phyloP scores from a whole-genome alignment of 2,797 vertebrate species.

The Gymnopithys bicolor region DNA sequence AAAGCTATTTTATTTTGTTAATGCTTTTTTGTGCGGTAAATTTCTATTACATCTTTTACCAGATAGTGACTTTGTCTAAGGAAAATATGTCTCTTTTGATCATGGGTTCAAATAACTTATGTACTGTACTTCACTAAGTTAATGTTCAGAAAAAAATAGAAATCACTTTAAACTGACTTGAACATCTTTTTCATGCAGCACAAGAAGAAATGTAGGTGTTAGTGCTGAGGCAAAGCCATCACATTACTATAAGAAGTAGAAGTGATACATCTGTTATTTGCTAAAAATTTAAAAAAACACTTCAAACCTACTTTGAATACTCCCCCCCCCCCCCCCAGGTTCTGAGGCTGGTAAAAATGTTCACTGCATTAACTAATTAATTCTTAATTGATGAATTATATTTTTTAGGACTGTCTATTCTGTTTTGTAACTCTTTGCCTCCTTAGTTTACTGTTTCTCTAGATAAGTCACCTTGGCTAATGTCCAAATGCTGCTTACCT shows the following conservation, averaged over 20 bases:
- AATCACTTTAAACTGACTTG: slow-evolving; percentile 13
- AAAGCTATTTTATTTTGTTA: slow-evolving; percentile 21
- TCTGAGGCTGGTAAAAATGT: neutral
- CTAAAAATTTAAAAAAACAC: neutral
- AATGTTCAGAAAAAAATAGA: neutral
- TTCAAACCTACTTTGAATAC: neutral
- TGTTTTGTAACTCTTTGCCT: neutral
- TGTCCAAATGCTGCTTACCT: neutral
- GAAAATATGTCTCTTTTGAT: slow-evolving; percentile 23
- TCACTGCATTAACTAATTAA: neutral
- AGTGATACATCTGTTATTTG: neutral
- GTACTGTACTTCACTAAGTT: neutral
- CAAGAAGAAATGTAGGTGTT: neutral
- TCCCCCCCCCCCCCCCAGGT: neutral
- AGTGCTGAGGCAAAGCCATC: neutral
- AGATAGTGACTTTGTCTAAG: slow-evolving; percentile 12
- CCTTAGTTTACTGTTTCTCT: neutral
- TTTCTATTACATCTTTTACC: slow-evolving; percentile 11
- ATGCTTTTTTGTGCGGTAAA: slow-evolving; percentile 9
- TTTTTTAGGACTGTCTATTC: neutral
- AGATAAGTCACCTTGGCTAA: neutral
- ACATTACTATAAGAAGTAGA: neutral
- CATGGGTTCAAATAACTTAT: slow-evolving; percentile 2
- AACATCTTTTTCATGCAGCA: neutral
- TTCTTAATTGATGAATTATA: neutral